These are phyloP conservation scores for Amblyopsis hoosieri DNA, from an alignment of 2,797 vertebrate species.

Conservation along the genomic window DNA sequence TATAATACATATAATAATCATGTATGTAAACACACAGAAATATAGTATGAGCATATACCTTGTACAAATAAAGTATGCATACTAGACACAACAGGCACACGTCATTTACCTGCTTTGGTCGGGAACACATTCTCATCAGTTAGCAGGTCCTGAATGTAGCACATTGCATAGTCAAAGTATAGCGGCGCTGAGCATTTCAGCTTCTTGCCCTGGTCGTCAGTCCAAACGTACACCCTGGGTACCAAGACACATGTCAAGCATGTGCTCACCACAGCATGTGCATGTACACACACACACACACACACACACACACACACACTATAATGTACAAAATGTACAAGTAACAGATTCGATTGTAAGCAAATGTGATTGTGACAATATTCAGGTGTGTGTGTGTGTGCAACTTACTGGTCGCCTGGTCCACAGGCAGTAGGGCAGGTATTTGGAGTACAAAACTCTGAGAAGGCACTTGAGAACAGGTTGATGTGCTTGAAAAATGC, in stretches of 20 bases:
- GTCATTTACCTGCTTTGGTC: constrained; percentile 72
- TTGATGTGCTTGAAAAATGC: constrained; percentile 83
- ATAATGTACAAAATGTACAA: not conserved
- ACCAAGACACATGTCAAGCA: constrained; percentile 18
- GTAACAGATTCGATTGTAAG: not conserved
- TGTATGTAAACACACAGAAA: not conserved
- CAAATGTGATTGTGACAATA: not conserved
- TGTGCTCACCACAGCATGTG: too few relatives aligned
- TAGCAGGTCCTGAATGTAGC: constrained; percentile 81
- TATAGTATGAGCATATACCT: not conserved
- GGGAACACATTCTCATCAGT: constrained; percentile 82
- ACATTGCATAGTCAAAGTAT: constrained; percentile 83
- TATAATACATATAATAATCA: too few relatives aligned
- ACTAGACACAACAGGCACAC: too few relatives aligned
- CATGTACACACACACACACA: not conserved
- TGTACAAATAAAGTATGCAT: not conserved
- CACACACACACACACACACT: not conserved
- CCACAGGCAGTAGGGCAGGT: constrained; percentile 78
- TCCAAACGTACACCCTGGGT: constrained; percentile 79
- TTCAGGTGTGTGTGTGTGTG: constrained; percentile 2
- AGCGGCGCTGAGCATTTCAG: constrained; percentile 81
- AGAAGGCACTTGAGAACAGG: constrained; percentile 78
- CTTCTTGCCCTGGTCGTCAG: constrained; percentile 79
- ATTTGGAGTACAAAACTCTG: constrained; percentile 78
- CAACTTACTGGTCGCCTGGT: constrained; percentile 74